A percentile compares a stretch with the other conserved stretches of the same genome.
Evolutionary conservation across 2,797 vertebrate species (phyloP).

Genomic region (Myripristis murdjan): DNA sequence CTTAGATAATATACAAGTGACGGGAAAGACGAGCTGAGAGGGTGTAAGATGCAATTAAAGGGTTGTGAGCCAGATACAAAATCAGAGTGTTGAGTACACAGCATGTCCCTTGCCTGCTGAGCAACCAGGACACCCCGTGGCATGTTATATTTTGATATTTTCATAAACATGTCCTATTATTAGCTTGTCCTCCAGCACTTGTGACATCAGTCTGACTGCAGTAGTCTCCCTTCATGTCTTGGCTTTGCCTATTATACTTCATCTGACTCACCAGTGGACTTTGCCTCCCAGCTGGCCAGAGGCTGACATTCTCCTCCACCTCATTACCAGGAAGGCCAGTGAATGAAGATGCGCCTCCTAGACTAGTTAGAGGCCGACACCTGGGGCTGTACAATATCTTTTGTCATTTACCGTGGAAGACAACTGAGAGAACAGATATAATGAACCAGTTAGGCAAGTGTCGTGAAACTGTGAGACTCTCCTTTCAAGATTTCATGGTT

Average conservation of each 20-base stretch:
- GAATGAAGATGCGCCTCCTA: slow-evolving; percentile 67
- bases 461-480: slow-evolving; percentile 43
- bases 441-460: slow-evolving; percentile 55
- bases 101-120: slow-evolving; percentile 42
- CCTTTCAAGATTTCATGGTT: slow-evolving; percentile 38
- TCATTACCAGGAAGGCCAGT: slow-evolving; percentile 78
- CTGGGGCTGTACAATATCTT: slow-evolving; percentile 67
- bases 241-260: slow-evolving; percentile 76
- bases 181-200: slow-evolving; percentile 78
- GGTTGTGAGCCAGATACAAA: slow-evolving; percentile 48
- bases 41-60: slow-evolving; percentile 2
- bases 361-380: slow-evolving; percentile 75
- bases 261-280: slow-evolving; percentile 81
- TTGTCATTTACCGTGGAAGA: slow-evolving; percentile 66
- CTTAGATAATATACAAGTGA: slow-evolving; percentile 6
- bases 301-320: slow-evolving; percentile 75
- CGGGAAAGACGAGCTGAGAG: neutral
- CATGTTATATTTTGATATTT: slow-evolving; percentile 77
- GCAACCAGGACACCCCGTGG: slow-evolving; percentile 66
- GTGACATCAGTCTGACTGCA: slow-evolving; percentile 77
- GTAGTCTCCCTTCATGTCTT: slow-evolving; percentile 72
- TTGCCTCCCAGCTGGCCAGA: slow-evolving; percentile 78
- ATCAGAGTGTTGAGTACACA: slow-evolving; percentile 41
- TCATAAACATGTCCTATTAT: slow-evolving; percentile 82
- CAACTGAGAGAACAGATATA: slow-evolving; percentile 60